phyloP scores from a whole-genome alignment of 1,140 invertebrate genomes.

The Halyomorpha halys region DNA sequence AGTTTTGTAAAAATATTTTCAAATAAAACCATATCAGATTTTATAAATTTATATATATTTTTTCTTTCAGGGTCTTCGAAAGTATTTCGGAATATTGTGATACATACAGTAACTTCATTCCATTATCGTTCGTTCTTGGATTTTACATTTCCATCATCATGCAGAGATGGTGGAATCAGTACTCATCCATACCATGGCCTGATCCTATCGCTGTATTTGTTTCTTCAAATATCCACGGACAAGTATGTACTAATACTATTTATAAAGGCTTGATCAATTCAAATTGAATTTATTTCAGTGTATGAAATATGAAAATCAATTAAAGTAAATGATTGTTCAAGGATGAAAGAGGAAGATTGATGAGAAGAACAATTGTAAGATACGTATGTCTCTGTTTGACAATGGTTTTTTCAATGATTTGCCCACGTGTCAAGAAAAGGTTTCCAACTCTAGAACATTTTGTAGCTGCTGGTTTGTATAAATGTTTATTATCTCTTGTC shows the following conservation, averaged over 20 bases:
- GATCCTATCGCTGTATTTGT: conserved; percentile 76
- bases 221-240: conserved; percentile 58
- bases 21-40: no score
- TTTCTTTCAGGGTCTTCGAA: conserved; percentile 52
- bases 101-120: conserved; percentile 66
- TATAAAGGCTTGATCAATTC: no score
- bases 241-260: conserved; percentile 35
- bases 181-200: conserved; percentile 64
- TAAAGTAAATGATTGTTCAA: conserved; percentile 27
- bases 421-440: conserved; percentile 79
- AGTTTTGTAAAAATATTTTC: no score
- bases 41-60: background rate
- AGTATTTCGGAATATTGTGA: conserved; percentile 66
- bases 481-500: no score
- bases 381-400: conserved; percentile 73
- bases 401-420: conserved; percentile 71
- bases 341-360: conserved; percentile 77
- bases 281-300: no score
- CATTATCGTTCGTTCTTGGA: conserved; percentile 55
- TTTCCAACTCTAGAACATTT: conserved; percentile 83
- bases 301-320: no score
- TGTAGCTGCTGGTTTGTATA: conserved; percentile 56
- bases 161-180: conserved; percentile 88
- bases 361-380: conserved; percentile 77
- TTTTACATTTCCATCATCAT: conserved; percentile 84